Conservation (phyloP, 2,113 vertebrate species). For the Collichthys lucidus region DNA sequence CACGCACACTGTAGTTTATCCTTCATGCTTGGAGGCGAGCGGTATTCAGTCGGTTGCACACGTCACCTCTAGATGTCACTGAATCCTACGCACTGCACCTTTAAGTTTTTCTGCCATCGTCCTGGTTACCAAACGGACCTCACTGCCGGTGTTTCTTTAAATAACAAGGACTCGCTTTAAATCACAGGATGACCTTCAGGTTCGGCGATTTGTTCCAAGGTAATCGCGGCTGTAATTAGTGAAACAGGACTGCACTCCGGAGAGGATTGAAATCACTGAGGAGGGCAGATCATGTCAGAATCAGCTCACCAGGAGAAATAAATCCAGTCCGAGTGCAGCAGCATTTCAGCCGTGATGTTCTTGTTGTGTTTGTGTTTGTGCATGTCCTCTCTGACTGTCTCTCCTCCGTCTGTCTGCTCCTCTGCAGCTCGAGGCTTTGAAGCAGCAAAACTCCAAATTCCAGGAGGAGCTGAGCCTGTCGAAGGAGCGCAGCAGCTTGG, state of each 20-base stretch:
- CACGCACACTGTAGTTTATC: no score
- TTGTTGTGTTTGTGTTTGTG: background rate
- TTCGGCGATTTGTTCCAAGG: no score
- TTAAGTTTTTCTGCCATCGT: background rate
- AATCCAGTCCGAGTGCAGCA: background rate
- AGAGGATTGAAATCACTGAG: background rate
- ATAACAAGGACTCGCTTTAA: background rate
- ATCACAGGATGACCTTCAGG: background rate
- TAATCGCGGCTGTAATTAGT: background rate
- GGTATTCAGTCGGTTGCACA: no score
- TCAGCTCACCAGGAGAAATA: background rate
- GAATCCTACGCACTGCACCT: no score
- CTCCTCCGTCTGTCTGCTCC: slow-evolving; percentile 12
- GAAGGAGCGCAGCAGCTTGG: slow-evolving; percentile 86
- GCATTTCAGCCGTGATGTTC: background rate
- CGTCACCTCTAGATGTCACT: no score
- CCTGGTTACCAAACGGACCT: background rate
- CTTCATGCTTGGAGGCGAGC: no score
- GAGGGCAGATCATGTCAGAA: background rate
- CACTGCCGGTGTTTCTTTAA: background rate
- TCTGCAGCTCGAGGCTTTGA: slow-evolving; percentile 89
- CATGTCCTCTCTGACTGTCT: slow-evolving; percentile 23
- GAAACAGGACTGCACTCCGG: background rate
- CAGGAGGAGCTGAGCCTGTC: slow-evolving; percentile 89
- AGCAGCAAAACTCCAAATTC: slow-evolving; percentile 90